Base-by-base conservation (phyloP, 1,140 invertebrate species). In the Zaprionus gabonicus region DNA sequence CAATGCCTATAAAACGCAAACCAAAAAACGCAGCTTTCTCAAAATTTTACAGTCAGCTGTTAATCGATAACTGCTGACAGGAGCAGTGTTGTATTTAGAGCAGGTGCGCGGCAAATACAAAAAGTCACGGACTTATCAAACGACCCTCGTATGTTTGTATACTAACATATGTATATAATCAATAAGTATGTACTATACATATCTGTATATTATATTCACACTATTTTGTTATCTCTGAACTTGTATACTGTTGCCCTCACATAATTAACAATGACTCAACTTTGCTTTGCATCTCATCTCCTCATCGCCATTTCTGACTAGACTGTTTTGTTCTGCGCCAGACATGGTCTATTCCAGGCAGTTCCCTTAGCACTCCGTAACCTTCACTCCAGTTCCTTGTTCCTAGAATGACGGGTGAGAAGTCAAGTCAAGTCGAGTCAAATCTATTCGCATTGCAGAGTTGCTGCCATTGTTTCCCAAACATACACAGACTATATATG, bases 401-500 rank as follows among this genome's bases (percentile, higher is more conserved):
- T n/a, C n/a, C n/a, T n/a, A 46, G 41, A 2, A 46, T 46, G 41
- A n/a, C 3, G 41, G 41, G 41, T 46, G n/a, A 51, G 46, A 51
- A 51, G 46, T 51, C 46, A 51, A 51, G 20, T 25, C 46, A 23
- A 23, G 46, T 25, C 46, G 10, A 51, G 46, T 51, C 10, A 51
- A 51, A 51, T 51, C 46, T 51, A 51, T 51, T 51, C 20, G 46
- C 46, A 49, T 23, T 49, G 46, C 46, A 23, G 46, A 23, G 46
- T 12, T 49, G 20, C 9, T 46, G 46, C 20, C 20, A 25, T 51
- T 51, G 46, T 51, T 51, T 25, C n/a, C 15, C 23, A 10, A 59
- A 23, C 38, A 62, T 41, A 49, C 56, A 70, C 38, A 70, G 27
- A 63, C 38, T 4, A 38, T 38, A 38, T 38, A 41, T 28, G 31